phyloP scores from a whole-genome alignment of 2,797 vertebrate species.

The Sebastes diploproa region DNA sequence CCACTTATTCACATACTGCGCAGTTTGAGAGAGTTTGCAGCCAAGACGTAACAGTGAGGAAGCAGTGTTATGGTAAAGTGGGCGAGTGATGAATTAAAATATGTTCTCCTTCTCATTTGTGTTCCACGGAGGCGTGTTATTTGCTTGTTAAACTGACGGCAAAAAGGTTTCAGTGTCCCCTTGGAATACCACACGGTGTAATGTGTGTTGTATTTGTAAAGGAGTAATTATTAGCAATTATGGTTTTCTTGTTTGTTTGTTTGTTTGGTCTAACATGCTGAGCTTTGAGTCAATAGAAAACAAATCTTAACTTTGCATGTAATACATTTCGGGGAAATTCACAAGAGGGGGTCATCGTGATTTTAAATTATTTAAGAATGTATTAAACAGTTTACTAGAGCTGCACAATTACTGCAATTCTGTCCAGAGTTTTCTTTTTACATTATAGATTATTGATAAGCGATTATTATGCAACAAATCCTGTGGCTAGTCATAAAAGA shows the following conservation, averaged over 20 bases:
- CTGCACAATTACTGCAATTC: not conserved
- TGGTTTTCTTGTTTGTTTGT: not conserved
- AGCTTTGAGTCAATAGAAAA: not conserved
- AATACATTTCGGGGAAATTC: not conserved
- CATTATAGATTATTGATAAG: not conserved
- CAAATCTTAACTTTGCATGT: not conserved
- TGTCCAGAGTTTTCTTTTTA: not conserved
- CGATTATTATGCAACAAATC: not conserved
- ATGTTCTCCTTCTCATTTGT: conserved; percentile 63
- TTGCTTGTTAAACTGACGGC: conserved; percentile 69
- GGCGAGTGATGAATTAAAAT: conserved; percentile 68
- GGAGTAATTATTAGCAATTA: conserved; percentile 34
- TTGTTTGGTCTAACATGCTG: not conserved
- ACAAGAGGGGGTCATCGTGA: not conserved
- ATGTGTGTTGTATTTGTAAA: conserved; percentile 40
- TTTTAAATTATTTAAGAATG: not conserved
- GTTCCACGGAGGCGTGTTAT: conserved; percentile 53
- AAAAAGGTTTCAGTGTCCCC: conserved; percentile 61
- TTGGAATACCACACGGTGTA: conserved; percentile 57
- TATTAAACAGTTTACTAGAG: not conserved
- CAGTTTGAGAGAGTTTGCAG: conserved; percentile 69
- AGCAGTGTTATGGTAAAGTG: conserved; percentile 44
- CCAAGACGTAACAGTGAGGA: conserved; percentile 66
- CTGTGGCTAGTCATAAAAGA: not conserved
- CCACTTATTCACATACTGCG: conserved; percentile 77